phyloP scores from a whole-genome alignment of 2,888 invertebrate genomes.

The Rhodophaea formosa region DNA sequence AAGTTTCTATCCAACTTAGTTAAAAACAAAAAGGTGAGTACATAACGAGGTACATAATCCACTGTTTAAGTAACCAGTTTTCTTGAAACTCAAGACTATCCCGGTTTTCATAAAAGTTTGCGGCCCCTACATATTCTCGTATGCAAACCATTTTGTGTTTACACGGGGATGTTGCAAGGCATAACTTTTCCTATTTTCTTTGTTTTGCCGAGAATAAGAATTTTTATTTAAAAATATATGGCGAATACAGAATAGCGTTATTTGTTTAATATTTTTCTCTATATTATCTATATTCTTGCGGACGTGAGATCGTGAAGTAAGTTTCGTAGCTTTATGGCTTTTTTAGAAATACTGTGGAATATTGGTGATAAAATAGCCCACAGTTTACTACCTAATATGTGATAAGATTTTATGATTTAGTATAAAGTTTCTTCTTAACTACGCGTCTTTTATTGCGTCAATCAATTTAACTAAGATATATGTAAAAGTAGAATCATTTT shows the following conservation, averaged over 20 bases:
- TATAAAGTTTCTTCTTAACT: no score
- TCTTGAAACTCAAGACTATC: constrained; percentile 1
- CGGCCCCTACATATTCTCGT: constrained; percentile 21
- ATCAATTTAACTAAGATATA: no score
- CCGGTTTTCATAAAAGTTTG: constrained; percentile 14
- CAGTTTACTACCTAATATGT: no score
- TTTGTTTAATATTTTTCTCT: background rate
- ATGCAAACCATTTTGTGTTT: constrained; percentile 31
- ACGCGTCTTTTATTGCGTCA: no score
- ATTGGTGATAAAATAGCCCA: no score
- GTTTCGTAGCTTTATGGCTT: background rate
- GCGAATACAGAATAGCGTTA: background rate
- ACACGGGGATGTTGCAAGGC: constrained; percentile 25
- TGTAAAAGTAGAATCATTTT: no score
- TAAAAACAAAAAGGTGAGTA: background rate
- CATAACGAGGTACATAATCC: background rate
- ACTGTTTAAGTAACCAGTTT: constrained; percentile 3
- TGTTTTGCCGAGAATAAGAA: constrained; percentile 21
- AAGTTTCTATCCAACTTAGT: background rate
- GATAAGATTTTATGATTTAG: no score
- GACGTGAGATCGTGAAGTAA: background rate
- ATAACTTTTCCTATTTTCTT: constrained; percentile 31
- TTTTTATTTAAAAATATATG: constrained; percentile 1
- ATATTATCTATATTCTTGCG: background rate
- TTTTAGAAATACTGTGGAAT: background rate